Evolutionary conservation across 1,140 invertebrate genomes (phyloP), one percentile per base, ranked within the genome.

Genomic region (Rhizoglyphus robini): DNA sequence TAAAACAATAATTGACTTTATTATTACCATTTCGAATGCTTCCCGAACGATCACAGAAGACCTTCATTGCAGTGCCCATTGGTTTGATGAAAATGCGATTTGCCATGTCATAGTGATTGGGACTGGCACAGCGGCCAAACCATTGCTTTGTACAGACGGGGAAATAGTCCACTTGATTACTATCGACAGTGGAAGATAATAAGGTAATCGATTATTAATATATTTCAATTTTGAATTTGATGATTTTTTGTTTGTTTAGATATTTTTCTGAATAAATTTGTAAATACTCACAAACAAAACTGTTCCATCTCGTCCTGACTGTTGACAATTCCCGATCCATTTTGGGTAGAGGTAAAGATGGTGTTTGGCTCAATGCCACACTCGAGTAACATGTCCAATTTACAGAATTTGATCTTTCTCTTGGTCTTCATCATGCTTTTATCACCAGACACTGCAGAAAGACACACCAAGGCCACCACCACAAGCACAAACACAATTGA

Each of bases 231-330:
- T 25, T 3, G 3, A 51, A 51, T 8, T 11, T 49, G 15, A 49
- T 27, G 11, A 51, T 51, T 27, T 3, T 11, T 49, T 41, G 36
- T 41, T 41, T 11, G 18, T n/a, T n/a, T n/a, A n/a, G n/a, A n/a
- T n/a, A n/a, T n/a, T n/a, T n/a, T n/a, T n/a, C n/a, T n/a, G n/a
- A n/a, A n/a, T n/a, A n/a, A n/a, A n/a, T n/a, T n/a, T n/a, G n/a
- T 41, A 8, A 41, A 51, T 8, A 51, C 58, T 60, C 36, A 60
- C 58, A 60, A 60, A 60, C 58, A 60, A 27, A 60, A 60, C 29
- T 60, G 58, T 46, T 60, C 58, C 15, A 60, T 29, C 13, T 60
- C 58, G 1, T 32, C 29, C 2, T 3, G 1, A 60, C 27, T 60
- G 1, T 29, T 60, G 11, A 27, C 15, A 20, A 60, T 60, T 34